Conservation (phyloP, 30 jellyfish, hydroid and myxozoan species). For the Pelagia noctiluca region DNA sequence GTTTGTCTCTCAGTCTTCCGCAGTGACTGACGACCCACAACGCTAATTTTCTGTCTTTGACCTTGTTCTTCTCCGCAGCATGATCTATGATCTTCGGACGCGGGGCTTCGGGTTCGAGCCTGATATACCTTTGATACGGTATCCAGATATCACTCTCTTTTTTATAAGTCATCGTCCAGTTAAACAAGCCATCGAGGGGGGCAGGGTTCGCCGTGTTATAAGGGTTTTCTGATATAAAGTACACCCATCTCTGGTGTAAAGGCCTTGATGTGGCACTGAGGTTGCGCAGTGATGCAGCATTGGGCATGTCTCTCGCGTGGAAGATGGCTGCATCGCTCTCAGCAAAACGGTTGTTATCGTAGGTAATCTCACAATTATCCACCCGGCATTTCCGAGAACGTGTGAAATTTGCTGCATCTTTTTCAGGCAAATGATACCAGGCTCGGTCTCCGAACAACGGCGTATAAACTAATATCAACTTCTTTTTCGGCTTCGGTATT, state of each 20-base stretch:
- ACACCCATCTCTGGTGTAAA: conserved; percentile 68
- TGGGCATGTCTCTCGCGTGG: conserved; percentile 80
- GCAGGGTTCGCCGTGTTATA: conserved; percentile 33
- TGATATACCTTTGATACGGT: conserved; percentile 43
- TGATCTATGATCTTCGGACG: conserved; percentile 7
- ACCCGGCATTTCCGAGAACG: conserved; percentile 17
- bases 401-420: conserved; percentile 4
- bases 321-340: conserved; percentile 78
- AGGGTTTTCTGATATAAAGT: conserved; percentile 84
- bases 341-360: conserved; percentile 32
- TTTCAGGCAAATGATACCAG: conserved; percentile 66
- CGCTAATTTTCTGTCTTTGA: conserved; percentile 33
- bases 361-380: conserved; percentile 62
- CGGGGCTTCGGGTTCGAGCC: conserved; percentile 1
- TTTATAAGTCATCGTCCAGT: conserved; percentile 47
- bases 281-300: conserved; percentile 12
- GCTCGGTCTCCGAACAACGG: conserved; percentile 37
- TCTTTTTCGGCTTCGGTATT: not conserved
- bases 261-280: conserved; percentile 25
- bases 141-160: conserved; percentile 60
- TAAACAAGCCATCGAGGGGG: conserved; percentile 72
- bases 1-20: conserved; percentile 46
- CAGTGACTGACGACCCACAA: conserved; percentile 70
- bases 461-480: conserved; percentile 68
- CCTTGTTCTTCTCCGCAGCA: conserved; percentile 65